Percentiles rank a stretch among this genome's conserved stretches.
These are phyloP conservation scores for Mesoclemmys tuberculata DNA, from an alignment of 2,113 vertebrate species.

Conservation along the genomic window DNA sequence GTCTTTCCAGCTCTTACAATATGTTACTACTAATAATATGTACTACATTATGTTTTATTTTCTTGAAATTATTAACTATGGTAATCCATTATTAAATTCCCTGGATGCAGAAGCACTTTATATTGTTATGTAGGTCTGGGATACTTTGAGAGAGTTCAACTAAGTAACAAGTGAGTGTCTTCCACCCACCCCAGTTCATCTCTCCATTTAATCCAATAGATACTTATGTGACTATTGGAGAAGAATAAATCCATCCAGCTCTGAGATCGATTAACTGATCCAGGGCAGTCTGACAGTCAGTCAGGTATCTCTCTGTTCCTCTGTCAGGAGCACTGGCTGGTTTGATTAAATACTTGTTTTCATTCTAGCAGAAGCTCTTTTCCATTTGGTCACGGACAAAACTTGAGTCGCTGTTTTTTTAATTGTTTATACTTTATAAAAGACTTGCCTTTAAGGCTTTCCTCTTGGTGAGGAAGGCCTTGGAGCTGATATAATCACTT, in stretches of 20 bases:
- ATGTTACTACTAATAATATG: accelerated
- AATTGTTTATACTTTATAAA: conserved; percentile 22
- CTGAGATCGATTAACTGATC: conserved; percentile 6
- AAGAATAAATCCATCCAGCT: neutral
- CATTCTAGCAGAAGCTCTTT: conserved; percentile 24
- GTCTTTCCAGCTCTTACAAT: neutral
- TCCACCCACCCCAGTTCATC: neutral
- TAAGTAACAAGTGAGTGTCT: neutral
- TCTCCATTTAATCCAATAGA: neutral
- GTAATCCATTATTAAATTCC: neutral
- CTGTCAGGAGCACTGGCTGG: conserved; percentile 2
- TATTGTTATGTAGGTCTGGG: accelerated
- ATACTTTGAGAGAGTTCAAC: neutral
- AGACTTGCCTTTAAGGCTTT: conserved; percentile 46
- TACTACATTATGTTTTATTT: neutral
- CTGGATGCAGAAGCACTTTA: neutral
- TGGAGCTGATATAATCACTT: conserved; percentile 26
- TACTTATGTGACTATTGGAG: neutral
- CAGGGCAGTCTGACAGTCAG: neutral
- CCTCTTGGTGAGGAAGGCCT: conserved; percentile 30
- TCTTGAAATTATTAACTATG: neutral
- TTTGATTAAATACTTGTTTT: conserved; percentile 30
- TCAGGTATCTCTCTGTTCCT: neutral
- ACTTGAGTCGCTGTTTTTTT: neutral
- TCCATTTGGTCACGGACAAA: conserved; percentile 42